A percentile compares a stretch with the other conserved stretches of the same genome.
Conservation (phyloP, 2,797 vertebrate species). For the Pseudochromis fuscus region DNA sequence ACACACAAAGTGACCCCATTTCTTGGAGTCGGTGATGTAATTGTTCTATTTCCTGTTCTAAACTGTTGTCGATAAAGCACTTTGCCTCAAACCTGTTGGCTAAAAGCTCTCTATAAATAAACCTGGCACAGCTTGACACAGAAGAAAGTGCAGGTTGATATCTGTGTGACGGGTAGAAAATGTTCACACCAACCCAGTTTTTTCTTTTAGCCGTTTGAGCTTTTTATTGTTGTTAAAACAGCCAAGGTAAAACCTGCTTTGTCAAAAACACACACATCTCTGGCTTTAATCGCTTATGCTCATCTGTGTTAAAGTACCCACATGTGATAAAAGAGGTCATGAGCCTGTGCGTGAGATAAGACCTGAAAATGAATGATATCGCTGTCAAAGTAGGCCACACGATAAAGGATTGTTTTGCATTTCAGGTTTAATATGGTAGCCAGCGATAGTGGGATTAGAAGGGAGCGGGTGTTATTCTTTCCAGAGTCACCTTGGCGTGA, state of each 20-base stretch:
- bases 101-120: conserved; percentile 54
- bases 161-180: neutral
- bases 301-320: neutral
- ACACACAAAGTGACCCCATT: conserved; percentile 31
- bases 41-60: conserved; percentile 45
- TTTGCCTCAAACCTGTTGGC: conserved; percentile 35
- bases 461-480: neutral
- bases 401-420: conserved; percentile 2
- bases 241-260: neutral
- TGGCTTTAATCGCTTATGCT: neutral
- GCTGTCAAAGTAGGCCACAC: neutral
- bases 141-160: conserved; percentile 30
- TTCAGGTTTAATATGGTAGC: conserved; percentile 1
- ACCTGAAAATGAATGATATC: neutral
- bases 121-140: conserved; percentile 27
- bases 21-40: conserved; percentile 51
- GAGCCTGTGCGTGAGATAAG: conserved; percentile 6
- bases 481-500: conserved; percentile 9
- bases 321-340: neutral
- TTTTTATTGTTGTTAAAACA: conserved; percentile 9
- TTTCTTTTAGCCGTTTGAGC: neutral
- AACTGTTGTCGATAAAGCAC: conserved; percentile 45
- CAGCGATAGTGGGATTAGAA: conserved; percentile 6
- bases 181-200: neutral
- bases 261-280: neutral